Evolutionary conservation across 2,797 vertebrate species (phyloP).

Genomic region (Leucoraja ocellata): DNA sequence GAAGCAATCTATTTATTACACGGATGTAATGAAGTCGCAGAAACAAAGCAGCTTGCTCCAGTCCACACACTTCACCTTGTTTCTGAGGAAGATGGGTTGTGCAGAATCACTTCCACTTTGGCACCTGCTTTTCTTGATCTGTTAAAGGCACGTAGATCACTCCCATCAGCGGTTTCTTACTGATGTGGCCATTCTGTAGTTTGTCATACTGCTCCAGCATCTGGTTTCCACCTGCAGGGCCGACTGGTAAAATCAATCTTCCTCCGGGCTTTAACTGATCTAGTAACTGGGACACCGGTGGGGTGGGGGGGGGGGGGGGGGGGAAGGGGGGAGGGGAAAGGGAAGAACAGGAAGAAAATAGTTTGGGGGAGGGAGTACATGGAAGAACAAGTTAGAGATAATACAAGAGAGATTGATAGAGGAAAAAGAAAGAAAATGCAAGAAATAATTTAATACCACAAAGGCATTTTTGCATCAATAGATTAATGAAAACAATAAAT

Average conservation of each 20-base stretch:
- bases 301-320: background rate
- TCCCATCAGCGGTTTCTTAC: constrained; percentile 98
- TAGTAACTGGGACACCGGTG: constrained; percentile 71
- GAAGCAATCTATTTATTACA: constrained; percentile 46
- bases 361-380: background rate
- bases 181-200: constrained; percentile 92
- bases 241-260: constrained; percentile 91
- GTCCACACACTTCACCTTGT: constrained; percentile 93
- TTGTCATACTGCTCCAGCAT: constrained; percentile 99
- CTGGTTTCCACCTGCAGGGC: constrained; percentile 94
- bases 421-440: no score
- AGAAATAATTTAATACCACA: background rate
- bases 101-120: constrained; percentile 99
- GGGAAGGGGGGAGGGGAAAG: no score
- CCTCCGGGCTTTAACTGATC: constrained; percentile 96
- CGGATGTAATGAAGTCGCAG: constrained; percentile 67
- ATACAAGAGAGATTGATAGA: background rate
- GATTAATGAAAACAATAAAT: background rate
- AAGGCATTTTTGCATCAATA: background rate
- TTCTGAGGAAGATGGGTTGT: constrained; percentile 73
- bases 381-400: background rate
- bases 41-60: constrained; percentile 73
- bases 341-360: background rate
- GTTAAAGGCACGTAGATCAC: constrained; percentile 99
- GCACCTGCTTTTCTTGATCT: constrained; percentile 99